Evolutionary conservation across 1,140 invertebrate species (phyloP), one percentile per base, ranked within the genome.

Genomic region (Copidosoma floridanum): DNA sequence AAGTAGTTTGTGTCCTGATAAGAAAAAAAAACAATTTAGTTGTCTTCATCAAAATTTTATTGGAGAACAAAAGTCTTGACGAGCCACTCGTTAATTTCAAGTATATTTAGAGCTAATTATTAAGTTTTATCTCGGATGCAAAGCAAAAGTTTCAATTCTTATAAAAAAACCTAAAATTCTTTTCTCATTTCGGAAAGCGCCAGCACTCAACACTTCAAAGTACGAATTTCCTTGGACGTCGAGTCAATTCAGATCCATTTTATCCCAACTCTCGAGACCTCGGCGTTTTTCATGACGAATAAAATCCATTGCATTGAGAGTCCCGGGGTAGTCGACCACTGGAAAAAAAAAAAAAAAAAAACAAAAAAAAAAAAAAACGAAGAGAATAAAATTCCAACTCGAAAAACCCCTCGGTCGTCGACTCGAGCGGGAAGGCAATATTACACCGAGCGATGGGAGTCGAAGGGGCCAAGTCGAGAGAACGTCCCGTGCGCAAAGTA

Each of bases 371-470:
- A 27, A 32, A 18, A 12, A 23, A 37, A 53, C 38, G 18, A 24
- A 21, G 41, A 37, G 3, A n/a, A n/a, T 2, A 5, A 14, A 14
- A 56, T 46, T 29, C 16, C 27, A 38, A n/a, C n/a, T n/a, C n/a
- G 2, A 7, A 51, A 51, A 41, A 58, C n/a, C n/a, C n/a, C 29
- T 58, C 35, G 51, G 51, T 51, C 38, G 44, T 59, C 40, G 47
- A 52, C 20, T 43, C 14, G 1, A n/a, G 12, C 1, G 2, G 38
- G 50, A 59, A 59, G 44, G 41, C 46, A n/a, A 53, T 37, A 59
- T 59, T 38, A 37, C 21, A 24, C 48, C 16, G 10, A 41, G 38
- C 11, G 38, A 5, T 11, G 12, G 21, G 40, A 47, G 35, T 37
- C 32, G 23, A 48, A 35, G 43, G n/a, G 27, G 16, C 12, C 14